phyloP scores from a whole-genome alignment of 2,888 invertebrate species.

The Saturnia pavonia region DNA sequence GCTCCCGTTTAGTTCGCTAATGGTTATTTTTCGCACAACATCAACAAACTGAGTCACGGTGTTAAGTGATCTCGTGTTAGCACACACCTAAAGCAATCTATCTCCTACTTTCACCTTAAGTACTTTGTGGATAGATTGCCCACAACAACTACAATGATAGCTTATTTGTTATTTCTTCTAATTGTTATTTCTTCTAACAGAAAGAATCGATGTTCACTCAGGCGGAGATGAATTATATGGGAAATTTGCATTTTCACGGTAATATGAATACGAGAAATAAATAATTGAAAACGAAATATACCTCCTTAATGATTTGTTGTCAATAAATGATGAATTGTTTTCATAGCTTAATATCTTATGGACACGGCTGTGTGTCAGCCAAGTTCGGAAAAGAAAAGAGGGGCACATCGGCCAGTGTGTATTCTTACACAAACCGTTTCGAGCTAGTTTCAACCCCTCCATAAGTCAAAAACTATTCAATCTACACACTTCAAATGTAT shows the following conservation, averaged over 20 bases:
- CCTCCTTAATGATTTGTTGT: too few species aligned
- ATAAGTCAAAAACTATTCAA: too few species aligned
- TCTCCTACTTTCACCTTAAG: slow-evolving; percentile 18
- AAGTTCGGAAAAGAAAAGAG: too few species aligned
- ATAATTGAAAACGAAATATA: too few species aligned
- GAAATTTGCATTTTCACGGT: background rate
- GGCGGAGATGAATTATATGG: background rate
- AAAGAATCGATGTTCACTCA: background rate
- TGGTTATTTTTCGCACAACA: slow-evolving; percentile 54
- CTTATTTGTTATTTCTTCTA: slow-evolving; percentile 7
- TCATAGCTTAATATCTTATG: too few species aligned
- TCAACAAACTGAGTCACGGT: slow-evolving; percentile 47
- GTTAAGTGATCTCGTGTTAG: slow-evolving; percentile 45
- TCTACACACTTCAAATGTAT: too few species aligned
- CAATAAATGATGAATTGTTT: too few species aligned
- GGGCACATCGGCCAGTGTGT: too few species aligned
- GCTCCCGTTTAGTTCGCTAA: slow-evolving; percentile 50
- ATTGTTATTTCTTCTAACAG: background rate
- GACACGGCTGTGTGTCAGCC: too few species aligned
- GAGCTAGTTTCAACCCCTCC: too few species aligned
- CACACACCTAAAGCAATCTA: slow-evolving; percentile 36
- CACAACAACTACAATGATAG: slow-evolving; percentile 6
- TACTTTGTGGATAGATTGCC: slow-evolving; percentile 13
- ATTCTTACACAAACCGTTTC: too few species aligned
- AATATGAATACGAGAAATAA: background rate